Base-by-base conservation (phyloP, 2,888 invertebrate genomes). In the Xylophagus ater region DNA sequence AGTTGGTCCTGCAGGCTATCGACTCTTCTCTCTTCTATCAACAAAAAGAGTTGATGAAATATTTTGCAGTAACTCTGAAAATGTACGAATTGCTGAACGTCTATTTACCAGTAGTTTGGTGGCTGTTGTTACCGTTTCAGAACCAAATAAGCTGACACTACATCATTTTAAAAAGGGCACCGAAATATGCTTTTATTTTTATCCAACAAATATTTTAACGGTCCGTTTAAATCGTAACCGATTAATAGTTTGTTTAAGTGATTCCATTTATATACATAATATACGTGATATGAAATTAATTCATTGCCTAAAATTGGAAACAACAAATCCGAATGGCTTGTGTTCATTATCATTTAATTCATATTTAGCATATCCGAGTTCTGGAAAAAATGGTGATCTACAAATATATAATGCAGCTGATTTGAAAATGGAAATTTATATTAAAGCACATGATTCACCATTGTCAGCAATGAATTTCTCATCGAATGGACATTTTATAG, bases 221-320 rank as follows among this genome's bases (percentile, higher is more conserved):
- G 59, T 65, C 15, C 58, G 58, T 14, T 59, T 65, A 61, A 65
- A 65, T 51, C 62, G 65, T 3, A 53, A 53, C 20, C 58, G 63
- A 2, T 42, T 65, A 39, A 51, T 65, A 3, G 63, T 62, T 4
- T 63, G 46, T 33, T 34, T 49, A 29, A 57, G 55, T 21, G 58
- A 64, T 41, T 60, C 59, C 47, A 59, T 65, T 50, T 62, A 64
- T 47, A 63, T 65, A 39, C 65, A 65, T 30, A 62, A 65, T 43
- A 65, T 65, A 39, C 60, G 60, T 19, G 61, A 65, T 44, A 65
- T 65, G 65, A 60, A 61, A 49, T 56, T 62, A 29, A 50, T 64
- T 44, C 60, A 64, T 45, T 60, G 60, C 43, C 64, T 65, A 29
- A 57, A 55, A 42, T 58, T 60, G 36, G 55, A 63, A 31, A 54